phyloP scores from a whole-genome alignment of 2,797 vertebrate species.

The Pitangus sulphuratus region DNA sequence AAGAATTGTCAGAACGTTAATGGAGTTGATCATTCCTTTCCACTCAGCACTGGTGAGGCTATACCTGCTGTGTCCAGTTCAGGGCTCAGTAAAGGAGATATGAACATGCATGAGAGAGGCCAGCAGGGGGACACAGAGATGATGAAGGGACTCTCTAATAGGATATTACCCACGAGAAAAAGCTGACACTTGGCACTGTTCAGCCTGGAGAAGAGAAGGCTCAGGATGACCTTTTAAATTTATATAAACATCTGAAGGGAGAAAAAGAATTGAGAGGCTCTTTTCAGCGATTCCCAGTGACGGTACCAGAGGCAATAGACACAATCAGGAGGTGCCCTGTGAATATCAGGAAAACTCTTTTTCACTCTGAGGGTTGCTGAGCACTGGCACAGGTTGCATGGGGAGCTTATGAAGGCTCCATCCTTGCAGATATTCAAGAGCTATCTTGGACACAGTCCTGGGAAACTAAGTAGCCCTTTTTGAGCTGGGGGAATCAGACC shows the following conservation, averaged over 20 bases:
- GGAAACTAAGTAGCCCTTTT: background rate
- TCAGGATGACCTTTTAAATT: background rate
- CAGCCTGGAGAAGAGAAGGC: background rate
- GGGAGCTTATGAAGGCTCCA: background rate
- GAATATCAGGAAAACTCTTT: background rate
- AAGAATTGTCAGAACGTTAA: background rate
- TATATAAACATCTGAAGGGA: background rate
- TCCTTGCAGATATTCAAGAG: background rate
- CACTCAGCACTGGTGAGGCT: background rate
- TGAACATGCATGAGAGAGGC: background rate
- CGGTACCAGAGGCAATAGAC: background rate
- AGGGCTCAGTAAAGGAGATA: background rate
- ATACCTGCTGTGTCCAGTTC: background rate
- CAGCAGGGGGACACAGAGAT: background rate
- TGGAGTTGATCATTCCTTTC: background rate
- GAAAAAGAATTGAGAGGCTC: background rate
- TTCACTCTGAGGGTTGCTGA: background rate
- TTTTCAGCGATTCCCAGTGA: background rate
- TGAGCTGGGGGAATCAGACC: background rate
- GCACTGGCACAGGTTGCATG: background rate
- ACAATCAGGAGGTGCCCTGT: background rate
- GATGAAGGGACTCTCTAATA: background rate
- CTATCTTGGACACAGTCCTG: background rate
- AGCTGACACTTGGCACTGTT: background rate
- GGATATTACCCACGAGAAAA: background rate